A percentile compares a stretch with the other conserved stretches of the same genome.
These are phyloP conservation scores for Cathartes aura DNA, from an alignment of 2,113 vertebrate species.

Conservation along the genomic window DNA sequence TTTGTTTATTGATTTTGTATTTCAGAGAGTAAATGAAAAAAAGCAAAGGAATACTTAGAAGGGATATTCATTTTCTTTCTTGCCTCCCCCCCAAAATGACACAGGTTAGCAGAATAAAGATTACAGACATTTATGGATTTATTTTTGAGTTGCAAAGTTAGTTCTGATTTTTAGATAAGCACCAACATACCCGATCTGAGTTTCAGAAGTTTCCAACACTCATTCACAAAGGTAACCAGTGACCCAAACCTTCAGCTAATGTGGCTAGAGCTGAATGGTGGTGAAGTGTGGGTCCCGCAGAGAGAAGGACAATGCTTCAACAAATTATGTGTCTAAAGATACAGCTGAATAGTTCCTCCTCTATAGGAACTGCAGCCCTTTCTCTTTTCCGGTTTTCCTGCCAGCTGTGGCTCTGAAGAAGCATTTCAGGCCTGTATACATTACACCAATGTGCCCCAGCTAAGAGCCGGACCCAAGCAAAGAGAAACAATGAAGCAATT, in stretches of 20 bases:
- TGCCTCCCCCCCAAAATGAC: neutral
- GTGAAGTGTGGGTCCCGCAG: neutral
- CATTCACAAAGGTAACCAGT: neutral
- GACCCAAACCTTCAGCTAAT: neutral
- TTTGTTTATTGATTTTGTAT: neutral
- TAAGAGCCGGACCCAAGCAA: neutral
- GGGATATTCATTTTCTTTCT: neutral
- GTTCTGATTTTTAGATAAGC: neutral
- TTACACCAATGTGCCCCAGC: neutral
- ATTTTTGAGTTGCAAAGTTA: neutral
- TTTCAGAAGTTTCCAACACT: neutral
- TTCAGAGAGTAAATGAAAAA: neutral
- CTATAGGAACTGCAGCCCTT: neutral
- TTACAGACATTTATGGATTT: neutral
- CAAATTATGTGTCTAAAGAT: neutral
- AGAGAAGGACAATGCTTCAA: neutral
- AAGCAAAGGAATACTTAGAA: neutral
- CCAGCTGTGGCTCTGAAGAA: neutral
- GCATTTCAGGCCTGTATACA: neutral
- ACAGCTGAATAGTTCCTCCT: neutral
- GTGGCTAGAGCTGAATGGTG: rapidly evolving
- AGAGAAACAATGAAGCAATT: neutral
- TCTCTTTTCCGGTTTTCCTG: neutral
- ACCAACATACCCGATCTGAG: rapidly evolving
- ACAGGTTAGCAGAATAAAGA: neutral